Evolutionary conservation across 2,797 vertebrate species (phyloP), one percentile per base, ranked within the genome.

Genomic region (Sebastes oblongus): DNA sequence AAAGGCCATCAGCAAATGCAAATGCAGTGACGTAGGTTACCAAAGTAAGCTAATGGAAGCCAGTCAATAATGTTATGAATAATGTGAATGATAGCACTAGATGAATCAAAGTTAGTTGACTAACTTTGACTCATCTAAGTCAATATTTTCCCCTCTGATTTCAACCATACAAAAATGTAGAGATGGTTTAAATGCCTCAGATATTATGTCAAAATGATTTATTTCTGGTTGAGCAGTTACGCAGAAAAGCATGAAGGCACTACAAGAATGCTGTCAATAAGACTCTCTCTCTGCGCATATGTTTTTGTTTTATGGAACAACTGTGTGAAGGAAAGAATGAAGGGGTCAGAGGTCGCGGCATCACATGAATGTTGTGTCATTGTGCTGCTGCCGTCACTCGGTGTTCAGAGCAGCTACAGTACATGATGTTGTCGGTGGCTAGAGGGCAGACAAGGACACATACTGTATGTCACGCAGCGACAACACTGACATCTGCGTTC

Each of bases 381-480:
- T 73, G 84, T 69, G 72, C 50, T 81, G 75, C 74, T 36, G 66
- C 82, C 75, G 86, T 88, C 89, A 88, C 76, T 86, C 88, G 82
- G 82, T 0, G 69, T 5, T 72, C n/a, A 25, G 29, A 27, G 64
- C 42, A 14, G 69, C 70, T 50, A 64, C 30, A 20, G 46, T 20
- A 50, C 46, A 24, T 14, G 64, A 72, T 59, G 54, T 1, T 4
- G 72, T 58, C 52, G 25, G n/a, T 1, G 64, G 34, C 30, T 50
- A 29, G 65, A 83, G 82, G 76, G 60, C 13, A 71, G 64, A 13
- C 72, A 68, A 85, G 84, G 80, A 79, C 82, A 11, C 72, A 13
- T n/a, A 5, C 36, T 77, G 29, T 58, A 24, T 39, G 52, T 54
- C 60, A 54, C 11, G 46, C 59, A 71, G 62, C 20, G 14, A 24